phyloP scores from a whole-genome alignment of 64 coral and sea anemone genomes.

The Dendrophyllia cribrosa region DNA sequence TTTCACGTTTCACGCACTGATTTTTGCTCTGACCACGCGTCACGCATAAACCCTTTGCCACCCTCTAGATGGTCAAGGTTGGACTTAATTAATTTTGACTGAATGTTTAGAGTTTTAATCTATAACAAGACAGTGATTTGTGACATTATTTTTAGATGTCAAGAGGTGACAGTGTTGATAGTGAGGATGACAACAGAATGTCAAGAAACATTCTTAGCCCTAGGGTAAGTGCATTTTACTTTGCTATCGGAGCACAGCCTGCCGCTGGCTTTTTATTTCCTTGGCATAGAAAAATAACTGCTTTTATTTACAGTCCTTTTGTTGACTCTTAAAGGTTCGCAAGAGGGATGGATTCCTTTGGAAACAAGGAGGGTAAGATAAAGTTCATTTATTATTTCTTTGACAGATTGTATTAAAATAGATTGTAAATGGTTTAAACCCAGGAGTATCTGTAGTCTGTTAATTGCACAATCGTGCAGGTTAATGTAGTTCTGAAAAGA shows the following conservation, averaged over 20 bases:
- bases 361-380: conserved; percentile 96
- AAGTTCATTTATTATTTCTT: not conserved
- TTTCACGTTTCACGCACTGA: no score
- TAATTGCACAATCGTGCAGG: no score
- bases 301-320: not conserved
- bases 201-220: conserved; percentile 4
- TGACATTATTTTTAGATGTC: not conserved
- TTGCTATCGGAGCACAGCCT: not conserved
- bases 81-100: not conserved
- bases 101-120: not conserved
- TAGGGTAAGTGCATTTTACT: not conserved
- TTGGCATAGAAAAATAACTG: not conserved
- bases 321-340: conserved; percentile 57
- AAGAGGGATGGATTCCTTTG: conserved; percentile 84
- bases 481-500: no score
- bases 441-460: no score
- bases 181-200: not conserved
- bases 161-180: conserved; percentile 54
- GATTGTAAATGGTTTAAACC: no score
- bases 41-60: no score
- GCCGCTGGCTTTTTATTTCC: not conserved
- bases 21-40: no score
- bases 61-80: no score
- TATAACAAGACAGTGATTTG: not conserved
- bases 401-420: not conserved